These are phyloP conservation scores for Sturmia bella DNA, from an alignment of 2,888 invertebrate genomes.

Conservation along the genomic window DNA sequence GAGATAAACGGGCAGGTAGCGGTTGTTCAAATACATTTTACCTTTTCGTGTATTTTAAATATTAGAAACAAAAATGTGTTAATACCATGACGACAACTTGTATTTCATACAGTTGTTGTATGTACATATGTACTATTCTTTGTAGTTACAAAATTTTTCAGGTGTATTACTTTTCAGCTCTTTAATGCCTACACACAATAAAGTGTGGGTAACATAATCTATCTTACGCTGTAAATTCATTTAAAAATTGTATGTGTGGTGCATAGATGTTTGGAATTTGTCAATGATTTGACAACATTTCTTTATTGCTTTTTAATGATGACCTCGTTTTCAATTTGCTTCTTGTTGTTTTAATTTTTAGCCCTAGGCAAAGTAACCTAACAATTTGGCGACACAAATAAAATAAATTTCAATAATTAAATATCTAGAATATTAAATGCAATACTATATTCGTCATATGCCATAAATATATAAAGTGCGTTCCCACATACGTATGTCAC, in stretches of 20 bases:
- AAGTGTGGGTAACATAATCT: constrained; percentile 40
- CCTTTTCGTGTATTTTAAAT: not conserved
- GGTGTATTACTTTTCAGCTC: constrained; percentile 32
- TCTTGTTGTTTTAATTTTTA: not conserved
- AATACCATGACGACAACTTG: constrained; percentile 48
- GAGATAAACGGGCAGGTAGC: too few species aligned
- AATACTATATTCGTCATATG: too few species aligned
- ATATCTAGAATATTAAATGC: too few species aligned
- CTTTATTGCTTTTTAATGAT: constrained; percentile 29
- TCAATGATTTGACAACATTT: constrained; percentile 32
- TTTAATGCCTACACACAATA: constrained; percentile 43
- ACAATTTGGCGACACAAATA: not conserved
- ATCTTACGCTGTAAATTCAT: not conserved
- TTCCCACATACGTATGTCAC: too few species aligned
- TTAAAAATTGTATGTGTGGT: not conserved
- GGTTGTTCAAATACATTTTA: not conserved
- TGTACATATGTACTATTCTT: not conserved
- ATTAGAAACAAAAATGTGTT: constrained; percentile 29
- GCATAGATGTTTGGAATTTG: not conserved
- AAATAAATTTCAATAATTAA: too few species aligned
- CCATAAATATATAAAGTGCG: not conserved
- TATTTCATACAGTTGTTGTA: constrained; percentile 11
- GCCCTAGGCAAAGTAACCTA: not conserved
- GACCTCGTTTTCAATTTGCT: not conserved
- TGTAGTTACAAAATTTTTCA: constrained; percentile 1